Evolutionary conservation across 2,797 vertebrate species (phyloP).

Genomic region (Phataginus tetradactyla): DNA sequence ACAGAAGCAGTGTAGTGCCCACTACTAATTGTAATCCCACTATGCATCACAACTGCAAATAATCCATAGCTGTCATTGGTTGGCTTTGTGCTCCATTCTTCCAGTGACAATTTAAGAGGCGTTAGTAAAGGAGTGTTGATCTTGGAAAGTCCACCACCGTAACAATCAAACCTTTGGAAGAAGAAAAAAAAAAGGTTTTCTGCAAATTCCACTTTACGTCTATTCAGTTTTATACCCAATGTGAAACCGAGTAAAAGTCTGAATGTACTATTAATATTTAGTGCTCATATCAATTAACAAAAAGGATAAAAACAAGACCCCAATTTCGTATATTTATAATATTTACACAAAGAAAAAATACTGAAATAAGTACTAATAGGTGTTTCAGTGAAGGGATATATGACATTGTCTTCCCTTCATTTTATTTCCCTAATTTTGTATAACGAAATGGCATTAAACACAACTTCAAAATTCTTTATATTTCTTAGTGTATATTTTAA

Average conservation of each 20-base stretch:
- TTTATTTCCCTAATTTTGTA: slow-evolving; percentile 39
- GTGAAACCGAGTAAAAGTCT: slow-evolving; percentile 53
- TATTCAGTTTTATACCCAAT: neutral
- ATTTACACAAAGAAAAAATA: neutral
- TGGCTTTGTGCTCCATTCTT: slow-evolving; percentile 95
- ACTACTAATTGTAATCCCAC: slow-evolving; percentile 97
- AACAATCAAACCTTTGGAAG: slow-evolving; percentile 92
- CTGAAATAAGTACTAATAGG: neutral
- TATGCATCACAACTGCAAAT: slow-evolving; percentile 98
- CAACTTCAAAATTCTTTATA: neutral
- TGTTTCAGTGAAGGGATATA: neutral
- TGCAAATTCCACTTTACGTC: slow-evolving; percentile 36
- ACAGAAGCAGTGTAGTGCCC: slow-evolving; percentile 98
- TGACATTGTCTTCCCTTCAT: neutral
- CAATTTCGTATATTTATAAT: slow-evolving; percentile 42
- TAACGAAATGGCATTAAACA: neutral
- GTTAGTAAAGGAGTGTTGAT: slow-evolving; percentile 97
- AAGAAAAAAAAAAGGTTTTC: slow-evolving; percentile 34
- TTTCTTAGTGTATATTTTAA: neutral
- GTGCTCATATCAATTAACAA: neutral
- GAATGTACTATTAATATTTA: slow-evolving; percentile 42
- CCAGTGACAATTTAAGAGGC: slow-evolving; percentile 92
- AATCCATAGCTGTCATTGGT: slow-evolving; percentile 92
- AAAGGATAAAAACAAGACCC: slow-evolving; percentile 4
- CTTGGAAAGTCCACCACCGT: slow-evolving; percentile 95